phyloP scores from a whole-genome alignment of 1,140 invertebrate species.

The Protaetia brevitarsis region DNA sequence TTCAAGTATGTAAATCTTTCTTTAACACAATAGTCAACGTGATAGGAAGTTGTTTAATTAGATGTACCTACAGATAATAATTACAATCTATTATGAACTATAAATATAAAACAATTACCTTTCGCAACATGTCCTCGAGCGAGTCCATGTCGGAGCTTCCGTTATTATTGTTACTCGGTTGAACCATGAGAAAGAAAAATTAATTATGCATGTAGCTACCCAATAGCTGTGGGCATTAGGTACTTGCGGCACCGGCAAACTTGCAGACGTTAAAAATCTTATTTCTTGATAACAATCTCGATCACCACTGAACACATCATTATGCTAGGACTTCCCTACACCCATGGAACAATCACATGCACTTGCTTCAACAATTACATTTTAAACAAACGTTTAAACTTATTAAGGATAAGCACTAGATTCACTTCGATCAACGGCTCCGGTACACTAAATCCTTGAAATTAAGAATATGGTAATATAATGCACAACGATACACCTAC shows the following conservation, averaged over 20 bases:
- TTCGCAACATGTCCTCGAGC: slow-evolving; percentile 76
- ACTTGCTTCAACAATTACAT: neutral
- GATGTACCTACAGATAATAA: neutral
- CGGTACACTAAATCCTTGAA: slow-evolving; percentile 6
- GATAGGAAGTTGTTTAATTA: neutral
- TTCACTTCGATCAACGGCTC: neutral
- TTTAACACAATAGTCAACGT: no score
- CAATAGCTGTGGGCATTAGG: slow-evolving; percentile 4
- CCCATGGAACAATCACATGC: neutral
- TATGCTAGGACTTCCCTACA: neutral
- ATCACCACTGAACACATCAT: neutral
- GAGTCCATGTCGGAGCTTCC: slow-evolving; percentile 75
- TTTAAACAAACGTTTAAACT: neutral
- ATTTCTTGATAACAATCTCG: no score
- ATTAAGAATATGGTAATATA: neutral
- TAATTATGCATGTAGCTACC: neutral
- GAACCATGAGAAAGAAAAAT: slow-evolving; percentile 43
- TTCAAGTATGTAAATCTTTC: no score
- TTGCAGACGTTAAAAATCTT: neutral
- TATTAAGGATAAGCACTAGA: neutral
- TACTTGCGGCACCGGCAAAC: neutral
- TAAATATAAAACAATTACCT: slow-evolving; percentile 55
- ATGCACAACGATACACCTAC: neutral
- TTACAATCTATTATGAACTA: neutral
- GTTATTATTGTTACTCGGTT: slow-evolving; percentile 61